These are phyloP conservation scores for Nephrotoma guestfalica DNA, from an alignment of 2,888 invertebrate genomes.

Conservation along the genomic window DNA sequence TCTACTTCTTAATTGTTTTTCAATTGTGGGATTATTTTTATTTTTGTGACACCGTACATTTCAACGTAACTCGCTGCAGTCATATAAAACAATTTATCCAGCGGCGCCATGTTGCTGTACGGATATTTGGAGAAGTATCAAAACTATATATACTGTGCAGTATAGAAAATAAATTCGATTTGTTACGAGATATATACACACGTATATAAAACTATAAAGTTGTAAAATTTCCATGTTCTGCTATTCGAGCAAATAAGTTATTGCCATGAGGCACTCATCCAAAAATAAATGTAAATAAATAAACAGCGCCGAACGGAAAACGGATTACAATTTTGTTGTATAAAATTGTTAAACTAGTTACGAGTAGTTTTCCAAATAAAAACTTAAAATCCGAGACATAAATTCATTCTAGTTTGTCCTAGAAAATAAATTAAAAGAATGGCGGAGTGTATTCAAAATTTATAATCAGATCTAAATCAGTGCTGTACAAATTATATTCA, in stretches of 20 bases:
- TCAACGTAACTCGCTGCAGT: background rate
- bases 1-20: background rate
- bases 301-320: background rate
- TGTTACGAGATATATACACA: background rate
- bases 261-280: background rate
- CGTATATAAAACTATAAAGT: background rate
- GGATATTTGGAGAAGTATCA: background rate
- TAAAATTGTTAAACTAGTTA: background rate
- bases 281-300: background rate
- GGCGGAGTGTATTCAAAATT: too few species aligned
- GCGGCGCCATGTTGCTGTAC: background rate
- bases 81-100: background rate
- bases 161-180: background rate
- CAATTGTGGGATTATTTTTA: background rate
- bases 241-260: background rate
- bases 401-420: background rate
- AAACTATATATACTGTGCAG: background rate
- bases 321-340: background rate
- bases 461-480: too few species aligned
- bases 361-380: background rate
- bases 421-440: background rate
- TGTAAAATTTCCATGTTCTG: background rate
- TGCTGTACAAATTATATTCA: too few species aligned
- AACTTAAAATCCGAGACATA: background rate
- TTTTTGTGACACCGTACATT: background rate